Evolutionary conservation across 2,113 vertebrate genomes (phyloP), one percentile per base, ranked within the genome.

Genomic region (Cavia porcellus): DNA sequence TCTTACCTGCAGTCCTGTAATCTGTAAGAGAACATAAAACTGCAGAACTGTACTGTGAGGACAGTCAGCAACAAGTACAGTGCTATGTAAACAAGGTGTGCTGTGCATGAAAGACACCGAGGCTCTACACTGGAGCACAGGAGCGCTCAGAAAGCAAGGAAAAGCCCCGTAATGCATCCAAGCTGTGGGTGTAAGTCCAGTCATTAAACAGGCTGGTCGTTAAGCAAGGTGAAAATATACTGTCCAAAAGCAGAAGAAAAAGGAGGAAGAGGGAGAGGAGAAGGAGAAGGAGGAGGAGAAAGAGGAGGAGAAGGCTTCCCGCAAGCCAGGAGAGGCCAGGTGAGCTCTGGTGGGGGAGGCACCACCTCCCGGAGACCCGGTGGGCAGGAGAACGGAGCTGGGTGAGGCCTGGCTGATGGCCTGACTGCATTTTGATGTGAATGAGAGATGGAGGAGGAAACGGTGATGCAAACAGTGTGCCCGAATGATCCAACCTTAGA

Each of bases 131-230:
- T 45, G 2, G 42, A 30, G 2, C 15, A 15, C 12, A 47, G 74
- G 28, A 11, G 42, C 47, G 42, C 0, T 6, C 42, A 70, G 19
- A 38, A 22, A 11, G 32, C 62, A 42, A 5, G 13, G 25, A 45
- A 11, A 45, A 3, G 12, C 3, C 13, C 0, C 13, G 45, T 77
- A 6, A 1, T 15, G 17, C 25, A 13, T 14, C 42, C 12, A 0
- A 45, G 42, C 68, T 8, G 17, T n/a, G n/a, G 35, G 68, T 38
- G 2, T 70, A 70, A 38, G 17, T 15, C 66, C 30, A 35, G 35
- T 75, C 2, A 2, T 28, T 75, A 45, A 45, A 45, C 4, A 3
- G 38, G 2, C 8, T 25, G 11, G 25, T 77, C 3, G 1, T 77
- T 30, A 47, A 30, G 30, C 30, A 45, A 77, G 74, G 74, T 52